These are phyloP conservation scores for Nomia melanderi DNA, from an alignment of 1,140 invertebrate species.

Conservation along the genomic window DNA sequence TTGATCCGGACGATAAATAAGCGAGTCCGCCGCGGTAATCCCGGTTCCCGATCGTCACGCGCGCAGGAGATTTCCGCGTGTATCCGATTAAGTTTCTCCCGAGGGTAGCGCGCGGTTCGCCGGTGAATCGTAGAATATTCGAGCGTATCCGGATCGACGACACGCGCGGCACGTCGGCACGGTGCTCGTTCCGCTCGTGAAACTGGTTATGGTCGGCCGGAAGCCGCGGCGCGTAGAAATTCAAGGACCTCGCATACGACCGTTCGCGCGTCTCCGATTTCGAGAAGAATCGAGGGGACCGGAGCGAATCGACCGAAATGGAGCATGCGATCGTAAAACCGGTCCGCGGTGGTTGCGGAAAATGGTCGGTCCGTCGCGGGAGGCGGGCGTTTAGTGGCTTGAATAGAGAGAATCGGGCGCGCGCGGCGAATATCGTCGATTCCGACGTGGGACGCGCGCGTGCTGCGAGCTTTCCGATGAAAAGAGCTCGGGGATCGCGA, in stretches of 20 bases:
- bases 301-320: conserved; percentile 57
- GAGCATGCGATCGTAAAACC: conserved; percentile 67
- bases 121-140: neutral
- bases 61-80: too few relatives aligned
- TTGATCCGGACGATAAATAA: too few relatives aligned
- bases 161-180: conserved; percentile 4
- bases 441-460: conserved; percentile 68
- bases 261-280: neutral
- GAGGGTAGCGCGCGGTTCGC: too few relatives aligned
- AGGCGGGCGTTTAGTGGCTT: conserved; percentile 25
- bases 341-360: conserved; percentile 52
- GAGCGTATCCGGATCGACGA: neutral
- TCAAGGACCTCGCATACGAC: neutral
- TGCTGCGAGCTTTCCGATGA: conserved; percentile 57
- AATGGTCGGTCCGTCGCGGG: conserved; percentile 38
- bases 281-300: conserved; percentile 40
- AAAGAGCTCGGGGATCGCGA: too few relatives aligned
- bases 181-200: neutral
- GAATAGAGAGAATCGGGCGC: conserved; percentile 53
- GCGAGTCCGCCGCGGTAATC: too few relatives aligned
- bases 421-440: conserved; percentile 68
- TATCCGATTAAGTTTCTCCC: too few relatives aligned
- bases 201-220: neutral
- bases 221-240: conserved; percentile 12
- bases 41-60: too few relatives aligned